Evolutionary conservation across 2,113 vertebrate species (phyloP), one percentile per base, ranked within the genome.

Genomic region (Sprattus sprattus): DNA sequence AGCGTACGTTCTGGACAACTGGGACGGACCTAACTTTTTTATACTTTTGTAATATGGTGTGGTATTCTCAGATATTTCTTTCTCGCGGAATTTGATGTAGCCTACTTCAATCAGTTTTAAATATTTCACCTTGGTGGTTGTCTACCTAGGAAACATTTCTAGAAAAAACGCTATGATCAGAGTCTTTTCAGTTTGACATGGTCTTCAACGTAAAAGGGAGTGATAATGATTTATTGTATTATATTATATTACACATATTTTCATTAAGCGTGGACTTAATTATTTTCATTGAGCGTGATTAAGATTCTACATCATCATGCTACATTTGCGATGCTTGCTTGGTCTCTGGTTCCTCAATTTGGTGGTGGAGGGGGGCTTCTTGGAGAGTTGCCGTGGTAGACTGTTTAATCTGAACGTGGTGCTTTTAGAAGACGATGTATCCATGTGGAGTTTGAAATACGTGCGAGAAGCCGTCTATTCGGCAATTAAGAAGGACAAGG

Each of bases 401-500:
- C 4, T 75, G 0, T 46, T 83, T 0, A 83, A 89, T 25, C 90
- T 99, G 87, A 98, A 96, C 2, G 95, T 99, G 18, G 96, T 99
- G 82, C 93, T 98, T 44, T 93, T 98, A 94, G 96, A 97, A 89
- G 96, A 97, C 89, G 92, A 91, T 0, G 92, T 91, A 10, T 96
- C 96, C 20, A 91, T 86, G 18, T 94, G 95, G 92, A 90, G 92
- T 60, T 47, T 91, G 18, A 47, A 75, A 0, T 90, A 85, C 49
- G 92, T 99, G 81, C 0, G 87, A 90, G 52, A 0, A 0, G 94
- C 93, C 0, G 96, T 99, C 89, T 0, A 91, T 0, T 0, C 22
- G 25, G 97, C 96, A 0, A 93, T 99, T 15, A 83, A 81, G 15
- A 0, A 45, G 1, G 94, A 96, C 83, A 88, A 93, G 6, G 25